Evolutionary conservation across 1,140 invertebrate genomes (phyloP).

Genomic region (Drosophila kepulauana): DNA sequence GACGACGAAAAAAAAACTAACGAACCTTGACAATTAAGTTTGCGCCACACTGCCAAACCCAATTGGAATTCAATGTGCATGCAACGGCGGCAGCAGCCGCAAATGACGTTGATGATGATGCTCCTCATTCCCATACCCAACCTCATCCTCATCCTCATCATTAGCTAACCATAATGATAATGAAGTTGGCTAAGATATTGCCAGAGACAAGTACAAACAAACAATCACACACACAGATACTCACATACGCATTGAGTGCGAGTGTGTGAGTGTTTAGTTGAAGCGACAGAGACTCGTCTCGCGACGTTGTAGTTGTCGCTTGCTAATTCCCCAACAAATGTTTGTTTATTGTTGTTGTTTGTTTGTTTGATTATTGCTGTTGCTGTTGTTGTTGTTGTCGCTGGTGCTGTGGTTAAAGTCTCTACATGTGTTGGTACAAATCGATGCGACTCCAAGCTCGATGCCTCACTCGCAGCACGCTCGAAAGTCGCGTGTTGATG

Average conservation of each 20-base stretch:
- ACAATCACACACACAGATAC: background rate
- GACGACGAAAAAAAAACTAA: conserved; percentile 65
- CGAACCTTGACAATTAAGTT: conserved; percentile 82
- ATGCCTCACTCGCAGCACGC: conserved; percentile 42
- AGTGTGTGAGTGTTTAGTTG: conserved; percentile 15
- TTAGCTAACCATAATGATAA: conserved; percentile 50
- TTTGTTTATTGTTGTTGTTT: conserved; percentile 53
- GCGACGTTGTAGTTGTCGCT: conserved; percentile 52
- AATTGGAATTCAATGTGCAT: conserved; percentile 82
- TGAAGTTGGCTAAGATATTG: conserved; percentile 62
- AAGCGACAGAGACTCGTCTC: conserved; percentile 30
- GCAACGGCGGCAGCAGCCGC: conserved; percentile 64
- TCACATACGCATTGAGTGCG: background rate
- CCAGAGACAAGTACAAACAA: conserved; percentile 18
- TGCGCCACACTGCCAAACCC: conserved; percentile 79
- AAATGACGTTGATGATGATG: conserved; percentile 67
- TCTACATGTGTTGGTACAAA: conserved; percentile 76
- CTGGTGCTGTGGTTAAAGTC: conserved; percentile 48
- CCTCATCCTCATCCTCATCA: conserved; percentile 17
- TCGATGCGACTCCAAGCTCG: conserved; percentile 46
- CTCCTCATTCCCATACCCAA: conserved; percentile 42
- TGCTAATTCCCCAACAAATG: conserved; percentile 77
- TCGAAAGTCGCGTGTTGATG: conserved; percentile 78
- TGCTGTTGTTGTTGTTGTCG: background rate
- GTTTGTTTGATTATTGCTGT: background rate